phyloP scores from a whole-genome alignment of 1,140 invertebrate species.

The Megalonaias nervosa region DNA sequence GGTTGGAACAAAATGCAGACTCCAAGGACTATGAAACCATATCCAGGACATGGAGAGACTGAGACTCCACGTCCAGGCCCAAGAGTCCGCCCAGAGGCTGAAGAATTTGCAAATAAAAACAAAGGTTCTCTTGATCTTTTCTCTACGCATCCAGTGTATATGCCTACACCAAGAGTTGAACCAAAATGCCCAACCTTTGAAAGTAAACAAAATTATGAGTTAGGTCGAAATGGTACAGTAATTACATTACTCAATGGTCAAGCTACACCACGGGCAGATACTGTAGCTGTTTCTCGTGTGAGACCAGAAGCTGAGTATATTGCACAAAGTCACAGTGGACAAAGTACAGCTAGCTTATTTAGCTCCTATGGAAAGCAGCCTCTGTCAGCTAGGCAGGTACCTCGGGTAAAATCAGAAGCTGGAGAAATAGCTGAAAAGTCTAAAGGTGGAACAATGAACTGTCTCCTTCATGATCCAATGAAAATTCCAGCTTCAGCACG shows the following conservation, averaged over 20 bases:
- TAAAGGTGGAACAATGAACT: constrained; percentile 48
- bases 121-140: constrained; percentile 56
- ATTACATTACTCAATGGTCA: constrained; percentile 52
- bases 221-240: constrained; percentile 55
- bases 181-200: constrained; percentile 52
- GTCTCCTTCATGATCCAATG: constrained; percentile 53
- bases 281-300: constrained; percentile 41
- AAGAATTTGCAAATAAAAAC: constrained; percentile 53
- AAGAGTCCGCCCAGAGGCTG: constrained; percentile 60
- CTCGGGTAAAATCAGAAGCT: constrained; percentile 62
- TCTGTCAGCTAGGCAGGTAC: constrained; percentile 33
- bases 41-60: constrained; percentile 57
- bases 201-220: constrained; percentile 53
- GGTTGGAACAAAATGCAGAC: no score
- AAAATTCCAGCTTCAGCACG: constrained; percentile 51
- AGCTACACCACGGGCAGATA: constrained; percentile 48
- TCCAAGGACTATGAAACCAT: constrained; percentile 33
- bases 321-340: constrained; percentile 50
- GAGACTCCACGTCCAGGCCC: constrained; percentile 44
- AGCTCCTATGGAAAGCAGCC: constrained; percentile 47
- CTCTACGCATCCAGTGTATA: constrained; percentile 35
- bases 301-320: constrained; percentile 43
- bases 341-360: constrained; percentile 40
- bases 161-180: constrained; percentile 38
- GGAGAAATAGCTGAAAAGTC: constrained; percentile 53